Evolutionary conservation across 2,113 vertebrate genomes (phyloP), one percentile per base, ranked within the genome.

Genomic region (Otolemur garnettii): DNA sequence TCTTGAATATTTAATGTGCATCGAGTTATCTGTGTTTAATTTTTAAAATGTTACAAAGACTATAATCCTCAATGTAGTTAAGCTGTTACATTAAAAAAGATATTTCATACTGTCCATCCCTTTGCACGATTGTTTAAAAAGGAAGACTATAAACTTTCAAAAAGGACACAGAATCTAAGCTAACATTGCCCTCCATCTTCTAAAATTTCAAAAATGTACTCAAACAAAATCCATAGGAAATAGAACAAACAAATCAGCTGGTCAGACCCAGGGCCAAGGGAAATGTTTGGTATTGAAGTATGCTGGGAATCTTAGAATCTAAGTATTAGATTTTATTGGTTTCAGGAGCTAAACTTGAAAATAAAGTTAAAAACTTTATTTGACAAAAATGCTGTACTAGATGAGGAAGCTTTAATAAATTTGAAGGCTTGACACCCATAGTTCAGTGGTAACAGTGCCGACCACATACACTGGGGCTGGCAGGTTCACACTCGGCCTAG

Each of bases 141-240:
- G 77, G 72, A 93, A 88, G 60, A 77, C 83, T 87, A 68, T 17
- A 81, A 75, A 68, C 35, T 78, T 85, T 92, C 45, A 80, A 86
- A 69, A 82, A 83, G 57, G n/a, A 7, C 18, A 90, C 12, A 64
- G 62, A 83, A 92, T 69, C 53, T 33, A 82, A 93, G 66, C 71
- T 69, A 87, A 92, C 26, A 57, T 14, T 30, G 87, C 6, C 17
- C 38, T 82, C 30, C 12, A 17, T 21, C 60, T 84, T 64, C 77
- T 66, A 84, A 83, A 83, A 78, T 5, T 53, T 90, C n/a, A 24
- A 22, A 74, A 75, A 64, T 66, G 17, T 21, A 33, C 53, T 82
- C 68, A 81, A 85, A 77, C n/a, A 2, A 53, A 88, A 38, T 62
- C 21, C 45, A 59, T 2, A 75, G 26, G 4, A 57, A 87, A 90